A percentile compares a stretch with the other conserved stretches of the same genome.
phyloP scores from a whole-genome alignment of 2,797 vertebrate genomes.

The Gymnodraco acuticeps region DNA sequence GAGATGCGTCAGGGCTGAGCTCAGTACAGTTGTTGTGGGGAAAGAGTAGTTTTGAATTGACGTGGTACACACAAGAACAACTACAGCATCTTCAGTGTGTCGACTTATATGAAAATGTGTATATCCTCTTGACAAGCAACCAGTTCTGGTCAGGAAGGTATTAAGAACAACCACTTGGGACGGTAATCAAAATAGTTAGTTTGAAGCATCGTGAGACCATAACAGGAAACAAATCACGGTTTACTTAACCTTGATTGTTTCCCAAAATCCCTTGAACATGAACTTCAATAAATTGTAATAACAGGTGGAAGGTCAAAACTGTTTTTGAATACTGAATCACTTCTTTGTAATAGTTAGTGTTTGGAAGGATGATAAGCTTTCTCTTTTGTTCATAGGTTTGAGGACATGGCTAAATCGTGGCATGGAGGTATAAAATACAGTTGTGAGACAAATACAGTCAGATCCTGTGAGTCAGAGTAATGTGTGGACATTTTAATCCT shows the following conservation, averaged over 20 bases:
- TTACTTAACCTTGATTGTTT: not conserved
- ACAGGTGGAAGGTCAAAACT: no score
- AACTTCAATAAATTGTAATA: no score
- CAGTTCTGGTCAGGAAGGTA: not conserved
- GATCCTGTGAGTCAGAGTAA: not conserved
- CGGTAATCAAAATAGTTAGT: not conserved
- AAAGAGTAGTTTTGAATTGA: not conserved
- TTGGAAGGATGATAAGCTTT: not conserved
- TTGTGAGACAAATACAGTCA: conserved; percentile 2
- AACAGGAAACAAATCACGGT: not conserved
- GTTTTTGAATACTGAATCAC: no score
- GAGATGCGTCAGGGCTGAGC: not conserved
- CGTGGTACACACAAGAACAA: not conserved
- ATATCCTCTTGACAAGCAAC: not conserved
- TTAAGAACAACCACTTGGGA: not conserved
- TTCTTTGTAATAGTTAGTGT: no score
- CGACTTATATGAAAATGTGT: not conserved
- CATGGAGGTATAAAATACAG: not conserved
- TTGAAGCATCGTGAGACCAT: not conserved
- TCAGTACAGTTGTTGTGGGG: not conserved
- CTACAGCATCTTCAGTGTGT: not conserved
- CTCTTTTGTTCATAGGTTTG: not conserved
- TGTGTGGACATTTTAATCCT: not conserved
- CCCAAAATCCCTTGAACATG: no score
- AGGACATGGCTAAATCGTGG: not conserved